A percentile compares a stretch with the other conserved stretches of the same genome.
Conservation (phyloP, 2,797 vertebrate species). For the Gymnopithys bicolor region DNA sequence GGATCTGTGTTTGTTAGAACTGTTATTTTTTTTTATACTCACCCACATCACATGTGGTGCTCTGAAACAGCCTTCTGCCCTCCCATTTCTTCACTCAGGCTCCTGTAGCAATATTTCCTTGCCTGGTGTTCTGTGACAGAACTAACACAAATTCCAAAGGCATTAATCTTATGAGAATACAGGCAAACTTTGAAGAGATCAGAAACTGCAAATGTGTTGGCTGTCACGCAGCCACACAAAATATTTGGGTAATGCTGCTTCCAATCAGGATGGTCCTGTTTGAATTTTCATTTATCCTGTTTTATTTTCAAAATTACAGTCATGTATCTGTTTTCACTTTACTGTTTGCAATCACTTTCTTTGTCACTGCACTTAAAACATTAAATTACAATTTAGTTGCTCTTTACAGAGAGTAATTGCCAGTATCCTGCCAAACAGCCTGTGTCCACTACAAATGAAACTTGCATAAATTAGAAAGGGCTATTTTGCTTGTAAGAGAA, state of each 20-base stretch:
- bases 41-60: rapidly evolving
- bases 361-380: conserved; percentile 36
- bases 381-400: conserved; percentile 56
- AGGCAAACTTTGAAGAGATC: not conserved
- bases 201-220: not conserved
- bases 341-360: not conserved
- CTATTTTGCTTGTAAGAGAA: not conserved
- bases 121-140: not conserved
- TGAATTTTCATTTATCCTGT: not conserved
- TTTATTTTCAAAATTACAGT: not conserved
- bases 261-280: not conserved
- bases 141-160: not conserved
- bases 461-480: conserved; percentile 8
- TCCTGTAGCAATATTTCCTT: not conserved
- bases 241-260: not conserved
- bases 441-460: conserved; percentile 55
- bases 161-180: not conserved
- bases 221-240: not conserved
- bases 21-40: not conserved
- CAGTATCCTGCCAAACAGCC: conserved; percentile 59
- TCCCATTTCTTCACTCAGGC: not conserved
- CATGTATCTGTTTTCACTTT: not conserved
- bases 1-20: not conserved
- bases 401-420: conserved; percentile 66
- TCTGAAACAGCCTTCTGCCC: not conserved